Conservation (phyloP, 2,888 invertebrate species). For the Embidobia sp. region DNA sequence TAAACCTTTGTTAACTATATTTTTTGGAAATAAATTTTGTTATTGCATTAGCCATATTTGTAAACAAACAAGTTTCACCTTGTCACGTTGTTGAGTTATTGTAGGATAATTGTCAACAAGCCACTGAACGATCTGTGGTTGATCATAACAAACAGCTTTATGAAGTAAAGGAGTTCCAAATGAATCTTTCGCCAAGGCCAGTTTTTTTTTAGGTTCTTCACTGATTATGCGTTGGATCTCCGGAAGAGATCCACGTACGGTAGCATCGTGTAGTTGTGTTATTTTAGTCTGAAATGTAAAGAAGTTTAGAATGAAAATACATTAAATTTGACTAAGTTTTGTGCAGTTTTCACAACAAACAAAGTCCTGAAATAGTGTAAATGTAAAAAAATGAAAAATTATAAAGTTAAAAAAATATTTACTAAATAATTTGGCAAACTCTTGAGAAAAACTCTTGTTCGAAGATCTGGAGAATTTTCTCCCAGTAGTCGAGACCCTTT, state of each 20-base stretch:
- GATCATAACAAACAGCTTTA: slow-evolving; percentile 90
- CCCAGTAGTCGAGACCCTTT: slow-evolving; percentile 86
- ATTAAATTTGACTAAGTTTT: too few relatives aligned
- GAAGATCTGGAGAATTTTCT: slow-evolving; percentile 85
- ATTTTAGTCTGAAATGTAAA: slow-evolving; percentile 88
- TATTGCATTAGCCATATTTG: too few relatives aligned
- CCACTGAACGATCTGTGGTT: slow-evolving; percentile 88
- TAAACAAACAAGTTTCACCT: too few relatives aligned
- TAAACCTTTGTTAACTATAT: too few relatives aligned
- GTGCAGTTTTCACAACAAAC: too few relatives aligned
- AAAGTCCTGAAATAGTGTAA: too few relatives aligned
- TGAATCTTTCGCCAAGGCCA: slow-evolving; percentile 86
- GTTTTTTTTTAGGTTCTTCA: slow-evolving; percentile 82
- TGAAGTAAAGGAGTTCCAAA: slow-evolving; percentile 89
- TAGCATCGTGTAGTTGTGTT: slow-evolving; percentile 89
- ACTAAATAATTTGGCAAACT: slow-evolving; percentile 87
- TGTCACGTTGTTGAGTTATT: too few relatives aligned
- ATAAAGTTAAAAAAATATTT: too few relatives aligned
- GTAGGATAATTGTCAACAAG: slow-evolving; percentile 87
- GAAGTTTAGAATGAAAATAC: too few relatives aligned
- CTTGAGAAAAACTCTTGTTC: slow-evolving; percentile 86
- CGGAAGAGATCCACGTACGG: slow-evolving; percentile 87
- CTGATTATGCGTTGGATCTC: slow-evolving; percentile 84
- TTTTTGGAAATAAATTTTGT: too few relatives aligned
- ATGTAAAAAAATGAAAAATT: too few relatives aligned